Evolutionary conservation across 92 coral and sea anemone genomes (phyloP).

Genomic region (Desmophyllum pertusum): DNA sequence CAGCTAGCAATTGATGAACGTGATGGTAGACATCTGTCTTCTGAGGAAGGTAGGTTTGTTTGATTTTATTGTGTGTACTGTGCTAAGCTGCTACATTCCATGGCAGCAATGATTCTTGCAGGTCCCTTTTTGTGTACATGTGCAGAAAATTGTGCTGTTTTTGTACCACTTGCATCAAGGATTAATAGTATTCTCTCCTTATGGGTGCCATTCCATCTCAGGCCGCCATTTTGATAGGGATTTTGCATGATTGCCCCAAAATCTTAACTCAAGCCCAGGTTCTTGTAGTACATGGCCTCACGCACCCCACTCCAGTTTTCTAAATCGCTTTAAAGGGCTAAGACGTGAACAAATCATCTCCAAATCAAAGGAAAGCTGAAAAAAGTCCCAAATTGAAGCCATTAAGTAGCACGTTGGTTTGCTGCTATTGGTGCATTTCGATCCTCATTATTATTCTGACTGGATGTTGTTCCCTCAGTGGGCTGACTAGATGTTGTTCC

Average conservation of each 20-base stretch:
- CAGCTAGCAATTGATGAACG: conserved; percentile 7
- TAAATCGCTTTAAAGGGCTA: neutral
- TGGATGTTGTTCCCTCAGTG: no score
- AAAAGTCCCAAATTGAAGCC: no score
- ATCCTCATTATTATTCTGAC: no score
- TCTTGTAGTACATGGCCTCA: neutral
- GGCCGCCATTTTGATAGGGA: no score
- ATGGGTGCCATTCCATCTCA: neutral
- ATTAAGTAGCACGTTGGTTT: no score
- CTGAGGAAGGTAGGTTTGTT: conserved; percentile 8
- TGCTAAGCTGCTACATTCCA: neutral
- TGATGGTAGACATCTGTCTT: neutral
- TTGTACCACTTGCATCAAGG: neutral
- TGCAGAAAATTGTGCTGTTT: neutral
- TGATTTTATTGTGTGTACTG: neutral
- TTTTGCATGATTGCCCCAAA: no score
- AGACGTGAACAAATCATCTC: no score
- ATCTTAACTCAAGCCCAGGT: neutral
- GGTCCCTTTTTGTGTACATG: no score
- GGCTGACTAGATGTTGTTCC: no score
- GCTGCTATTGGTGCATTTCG: no score
- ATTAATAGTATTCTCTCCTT: neutral
- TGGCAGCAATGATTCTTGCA: no score
- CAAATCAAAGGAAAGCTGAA: no score
- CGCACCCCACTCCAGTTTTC: neutral